Base-by-base conservation (phyloP, 2,888 invertebrate species). In the Lasioglossum lativentre region DNA sequence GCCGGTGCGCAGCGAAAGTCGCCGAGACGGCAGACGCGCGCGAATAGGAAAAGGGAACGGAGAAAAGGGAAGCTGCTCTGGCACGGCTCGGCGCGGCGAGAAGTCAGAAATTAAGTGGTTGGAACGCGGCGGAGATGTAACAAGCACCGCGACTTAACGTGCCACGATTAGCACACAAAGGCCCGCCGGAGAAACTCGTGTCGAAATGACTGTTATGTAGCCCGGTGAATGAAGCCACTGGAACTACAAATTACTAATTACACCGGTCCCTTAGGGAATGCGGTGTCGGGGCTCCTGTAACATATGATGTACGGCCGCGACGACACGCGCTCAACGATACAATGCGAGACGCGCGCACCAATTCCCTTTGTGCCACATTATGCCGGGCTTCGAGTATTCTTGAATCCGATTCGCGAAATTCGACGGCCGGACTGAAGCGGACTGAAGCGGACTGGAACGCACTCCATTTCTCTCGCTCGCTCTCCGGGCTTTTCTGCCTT, bases 191-290 rank as follows among this genome's bases (percentile, higher is more conserved):
- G 77, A 56, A 59, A 73, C 80, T 76, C 78, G 77, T 75, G 86
- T 86, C 79, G 77, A 83, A 81, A 89, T 89, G 84, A 90, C 90
- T 89, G 91, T 89, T 88, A 86, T 84, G 86, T 78, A 83, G 63
- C 80, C 38, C 68, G 77, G 77, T 83, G 85, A 88, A 83, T 84
- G 91, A 87, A 90, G 82, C 87, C 86, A 56, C 77, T 78, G 88
- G 83, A 87, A 84, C 85, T 88, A 86, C 86, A 86, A 89, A 90
- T 89, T 86, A 82, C 89, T 90, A 90, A 90, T 90, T 90, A 90
- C 87, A 82, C 82, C 70, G 80, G 77, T 72, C 85, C 90, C 90
- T 90, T 79, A 82, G 89, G 90, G 90, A 86, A 90, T 88, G 84
- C 85, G 86, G 87, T 82, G 82, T 81, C 87, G 82, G 66, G 10